Conservation (phyloP, 2,888 invertebrate species). For the Laspeyria flexula region DNA sequence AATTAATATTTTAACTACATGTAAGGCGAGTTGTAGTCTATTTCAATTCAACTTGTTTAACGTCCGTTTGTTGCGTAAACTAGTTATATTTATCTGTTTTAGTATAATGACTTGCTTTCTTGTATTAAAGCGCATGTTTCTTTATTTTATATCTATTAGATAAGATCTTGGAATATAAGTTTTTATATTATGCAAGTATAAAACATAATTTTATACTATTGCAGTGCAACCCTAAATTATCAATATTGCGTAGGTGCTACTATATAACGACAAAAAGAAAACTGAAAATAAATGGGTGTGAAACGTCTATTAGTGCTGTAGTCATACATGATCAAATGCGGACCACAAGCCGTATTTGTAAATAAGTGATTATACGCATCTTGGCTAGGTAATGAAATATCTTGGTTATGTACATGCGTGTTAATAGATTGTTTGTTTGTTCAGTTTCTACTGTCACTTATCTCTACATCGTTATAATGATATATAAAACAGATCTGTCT, state of each 20-base stretch:
- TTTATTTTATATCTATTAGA: background rate
- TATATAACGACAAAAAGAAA: slow-evolving; percentile 72
- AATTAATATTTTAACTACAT: slow-evolving; percentile 70
- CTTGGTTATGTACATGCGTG: slow-evolving; percentile 3
- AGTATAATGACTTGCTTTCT: slow-evolving; percentile 28
- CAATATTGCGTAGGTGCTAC: slow-evolving; percentile 69
- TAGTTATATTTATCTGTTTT: slow-evolving; percentile 48
- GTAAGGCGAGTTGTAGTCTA: slow-evolving; percentile 48
- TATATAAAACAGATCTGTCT: background rate
- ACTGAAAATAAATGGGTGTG: slow-evolving; percentile 74
- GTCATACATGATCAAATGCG: slow-evolving; percentile 60
- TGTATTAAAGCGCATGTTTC: background rate
- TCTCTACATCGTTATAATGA: background rate
- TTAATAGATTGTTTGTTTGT: slow-evolving; percentile 2
- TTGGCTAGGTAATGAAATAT: slow-evolving; percentile 37
- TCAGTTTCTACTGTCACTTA: slow-evolving; percentile 5
- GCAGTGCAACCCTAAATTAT: slow-evolving; percentile 60
- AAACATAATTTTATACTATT: too few relatives aligned
- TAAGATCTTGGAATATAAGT: background rate
- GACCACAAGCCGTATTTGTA: slow-evolving; percentile 69
- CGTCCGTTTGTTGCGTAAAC: slow-evolving; percentile 46
- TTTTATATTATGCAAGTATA: too few relatives aligned
- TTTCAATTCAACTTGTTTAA: slow-evolving; percentile 54
- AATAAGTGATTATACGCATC: slow-evolving; percentile 63
- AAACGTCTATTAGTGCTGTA: slow-evolving; percentile 68